Evolutionary conservation across 2,888 invertebrate genomes (phyloP).

Genomic region (Schrankia costaestrigalis): DNA sequence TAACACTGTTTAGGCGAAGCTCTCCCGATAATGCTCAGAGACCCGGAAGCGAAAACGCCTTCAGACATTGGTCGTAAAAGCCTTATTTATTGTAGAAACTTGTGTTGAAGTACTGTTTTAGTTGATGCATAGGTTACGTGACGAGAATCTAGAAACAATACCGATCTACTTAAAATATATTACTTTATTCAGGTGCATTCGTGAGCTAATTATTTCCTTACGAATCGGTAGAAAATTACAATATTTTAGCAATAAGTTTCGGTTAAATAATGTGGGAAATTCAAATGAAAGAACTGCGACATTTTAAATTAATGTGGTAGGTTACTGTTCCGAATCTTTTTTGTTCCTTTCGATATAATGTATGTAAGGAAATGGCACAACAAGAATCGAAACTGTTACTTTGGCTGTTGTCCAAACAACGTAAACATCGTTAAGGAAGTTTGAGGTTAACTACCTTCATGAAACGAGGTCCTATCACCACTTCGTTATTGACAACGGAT

Average conservation of each 20-base stretch:
- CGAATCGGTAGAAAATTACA: conserved; percentile 3
- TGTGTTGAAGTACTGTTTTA: conserved; percentile 34
- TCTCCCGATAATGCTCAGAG: conserved; percentile 37
- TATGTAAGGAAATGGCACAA: conserved; percentile 9
- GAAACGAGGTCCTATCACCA: not conserved
- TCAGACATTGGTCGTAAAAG: conserved; percentile 27
- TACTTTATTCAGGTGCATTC: conserved; percentile 14
- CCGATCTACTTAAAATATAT: no score
- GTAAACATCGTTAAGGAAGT: conserved; percentile 7
- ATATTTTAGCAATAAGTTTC: conserved; percentile 6
- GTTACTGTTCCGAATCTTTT: conserved; percentile 2
- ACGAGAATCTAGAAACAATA: conserved; percentile 21
- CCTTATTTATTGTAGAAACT: conserved; percentile 34
- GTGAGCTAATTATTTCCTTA: conserved; percentile 10
- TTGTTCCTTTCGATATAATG: conserved; percentile 3
- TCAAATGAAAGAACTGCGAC: conserved; percentile 3
- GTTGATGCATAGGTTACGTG: conserved; percentile 28
- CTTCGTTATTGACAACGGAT: no score
- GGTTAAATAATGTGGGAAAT: conserved; percentile 4
- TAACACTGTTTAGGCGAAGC: conserved; percentile 48
- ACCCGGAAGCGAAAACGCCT: conserved; percentile 33
- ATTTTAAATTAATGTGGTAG: conserved; percentile 6
- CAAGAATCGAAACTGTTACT: conserved; percentile 11
- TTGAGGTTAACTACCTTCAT: conserved; percentile 1
- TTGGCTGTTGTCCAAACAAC: conserved; percentile 12